Conservation (phyloP, 2,888 invertebrate species). For the Synergus japonicus region DNA sequence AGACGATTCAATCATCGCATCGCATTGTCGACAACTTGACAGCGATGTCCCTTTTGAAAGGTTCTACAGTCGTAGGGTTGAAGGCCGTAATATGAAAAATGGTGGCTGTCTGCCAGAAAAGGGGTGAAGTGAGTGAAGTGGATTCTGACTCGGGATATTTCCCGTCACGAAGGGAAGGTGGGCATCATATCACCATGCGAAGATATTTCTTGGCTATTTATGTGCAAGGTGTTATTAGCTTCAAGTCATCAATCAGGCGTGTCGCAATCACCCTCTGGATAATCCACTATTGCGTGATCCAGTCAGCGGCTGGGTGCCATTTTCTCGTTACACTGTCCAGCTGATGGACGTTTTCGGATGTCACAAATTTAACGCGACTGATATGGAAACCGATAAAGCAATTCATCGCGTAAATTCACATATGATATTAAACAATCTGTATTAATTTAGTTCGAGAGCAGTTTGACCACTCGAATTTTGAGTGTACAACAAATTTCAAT, state of each 20-base stretch:
- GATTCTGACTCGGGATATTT: constrained; percentile 31
- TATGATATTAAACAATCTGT: background rate
- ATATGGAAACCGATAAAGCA: background rate
- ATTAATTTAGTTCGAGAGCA: background rate
- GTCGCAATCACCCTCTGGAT: constrained; percentile 12
- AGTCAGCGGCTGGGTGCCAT: background rate
- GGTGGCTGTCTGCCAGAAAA: constrained; percentile 50
- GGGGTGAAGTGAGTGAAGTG: constrained; percentile 36
- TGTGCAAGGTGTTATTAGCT: constrained; percentile 25
- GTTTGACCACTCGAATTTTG: too few species aligned
- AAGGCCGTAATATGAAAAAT: constrained; percentile 53
- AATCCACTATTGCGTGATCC: constrained; percentile 29
- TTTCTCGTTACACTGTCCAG: constrained; percentile 1
- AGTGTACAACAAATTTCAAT: too few species aligned
- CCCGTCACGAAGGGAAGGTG: constrained; percentile 25
- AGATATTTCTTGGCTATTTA: constrained; percentile 28
- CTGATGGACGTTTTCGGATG: constrained; percentile 1
- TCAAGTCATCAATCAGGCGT: constrained; percentile 27
- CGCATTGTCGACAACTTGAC: constrained; percentile 54
- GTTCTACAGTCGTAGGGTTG: constrained; percentile 7
- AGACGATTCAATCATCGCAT: constrained; percentile 51
- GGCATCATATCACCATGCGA: constrained; percentile 3
- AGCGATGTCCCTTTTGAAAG: constrained; percentile 31
- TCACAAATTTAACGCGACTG: background rate
- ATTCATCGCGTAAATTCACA: constrained; percentile 38